Conservation (phyloP, 2,797 vertebrate genomes). For the Cyclopterus lumpus region DNA sequence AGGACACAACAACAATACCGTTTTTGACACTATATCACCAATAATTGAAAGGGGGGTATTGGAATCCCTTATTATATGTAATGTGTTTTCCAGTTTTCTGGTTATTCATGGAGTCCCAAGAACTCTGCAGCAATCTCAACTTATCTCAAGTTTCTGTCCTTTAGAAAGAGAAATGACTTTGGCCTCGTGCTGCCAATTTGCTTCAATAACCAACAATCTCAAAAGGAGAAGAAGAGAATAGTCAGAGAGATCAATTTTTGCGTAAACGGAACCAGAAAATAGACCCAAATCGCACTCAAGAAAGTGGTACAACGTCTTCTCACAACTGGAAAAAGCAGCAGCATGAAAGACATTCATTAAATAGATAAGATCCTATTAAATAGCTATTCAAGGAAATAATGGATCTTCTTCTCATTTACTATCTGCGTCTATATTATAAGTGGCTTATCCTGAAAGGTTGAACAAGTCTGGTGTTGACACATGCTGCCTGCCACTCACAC, state of each 20-base stretch:
- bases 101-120: too few species aligned
- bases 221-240: background rate
- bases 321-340: background rate
- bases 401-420: background rate
- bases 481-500: background rate
- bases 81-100: too few species aligned
- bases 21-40: background rate
- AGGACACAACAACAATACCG: too few species aligned
- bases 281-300: background rate
- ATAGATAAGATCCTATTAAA: too few species aligned
- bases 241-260: background rate
- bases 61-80: too few species aligned
- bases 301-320: background rate
- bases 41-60: background rate
- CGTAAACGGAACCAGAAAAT: background rate
- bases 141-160: background rate
- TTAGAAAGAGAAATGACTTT: background rate
- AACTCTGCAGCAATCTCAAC: background rate
- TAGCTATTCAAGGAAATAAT: background rate
- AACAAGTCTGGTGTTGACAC: background rate
- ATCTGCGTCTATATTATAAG: background rate
- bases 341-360: background rate
- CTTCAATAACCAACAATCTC: background rate
- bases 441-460: background rate
- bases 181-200: background rate